Evolutionary conservation across 2,797 vertebrate genomes (phyloP).

Genomic region (Meriones psammophilus): DNA sequence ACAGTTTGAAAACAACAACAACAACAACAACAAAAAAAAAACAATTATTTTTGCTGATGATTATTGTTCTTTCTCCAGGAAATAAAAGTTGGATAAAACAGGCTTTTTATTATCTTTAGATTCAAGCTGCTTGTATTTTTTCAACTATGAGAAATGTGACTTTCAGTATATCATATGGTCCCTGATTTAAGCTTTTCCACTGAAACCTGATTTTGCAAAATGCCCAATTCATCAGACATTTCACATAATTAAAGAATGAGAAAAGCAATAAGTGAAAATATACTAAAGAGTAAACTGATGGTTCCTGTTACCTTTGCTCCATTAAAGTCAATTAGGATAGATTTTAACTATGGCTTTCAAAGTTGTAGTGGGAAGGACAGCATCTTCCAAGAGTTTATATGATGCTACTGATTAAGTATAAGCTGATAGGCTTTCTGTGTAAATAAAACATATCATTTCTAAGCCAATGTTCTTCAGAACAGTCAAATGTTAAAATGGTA

Average conservation of each 20-base stretch:
- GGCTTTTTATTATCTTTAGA: conserved; percentile 69
- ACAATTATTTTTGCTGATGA: background rate
- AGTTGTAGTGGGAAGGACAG: background rate
- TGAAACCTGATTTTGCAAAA: background rate
- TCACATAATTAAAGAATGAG: conserved; percentile 8
- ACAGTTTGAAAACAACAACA: conserved; percentile 42
- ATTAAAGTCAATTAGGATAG: background rate
- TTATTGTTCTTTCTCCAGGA: conserved; percentile 59
- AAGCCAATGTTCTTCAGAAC: background rate
- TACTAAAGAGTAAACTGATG: conserved; percentile 34
- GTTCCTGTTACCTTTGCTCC: background rate
- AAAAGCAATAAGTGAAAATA: conserved; percentile 58
- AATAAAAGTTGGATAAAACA: conserved; percentile 21
- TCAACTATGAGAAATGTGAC: conserved; percentile 2
- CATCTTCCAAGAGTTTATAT: background rate
- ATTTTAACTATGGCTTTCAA: background rate
- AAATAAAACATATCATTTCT: background rate
- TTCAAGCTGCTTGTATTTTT: background rate
- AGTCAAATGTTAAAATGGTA: conserved; percentile 1
- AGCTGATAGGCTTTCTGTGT: background rate
- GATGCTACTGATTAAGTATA: background rate
- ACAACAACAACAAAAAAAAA: background rate
- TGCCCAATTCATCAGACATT: conserved; percentile 14
- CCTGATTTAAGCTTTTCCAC: conserved; percentile 39
- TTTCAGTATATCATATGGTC: background rate